Evolutionary conservation across 2,888 invertebrate genomes (phyloP).

Genomic region (Cantharis nigra): DNA sequence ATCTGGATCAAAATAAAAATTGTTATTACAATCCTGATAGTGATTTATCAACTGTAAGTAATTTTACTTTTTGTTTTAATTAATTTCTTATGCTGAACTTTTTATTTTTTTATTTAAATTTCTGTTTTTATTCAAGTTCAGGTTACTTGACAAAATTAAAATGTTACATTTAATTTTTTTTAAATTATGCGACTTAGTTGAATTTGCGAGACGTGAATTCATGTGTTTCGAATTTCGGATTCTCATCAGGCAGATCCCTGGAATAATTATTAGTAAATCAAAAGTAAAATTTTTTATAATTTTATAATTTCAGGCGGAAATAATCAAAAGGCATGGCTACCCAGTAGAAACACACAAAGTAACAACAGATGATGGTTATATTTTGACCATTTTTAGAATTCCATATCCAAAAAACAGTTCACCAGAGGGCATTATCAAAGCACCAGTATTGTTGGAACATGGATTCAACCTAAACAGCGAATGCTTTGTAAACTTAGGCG

Average conservation of each 20-base stretch:
- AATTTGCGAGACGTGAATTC: too few species aligned
- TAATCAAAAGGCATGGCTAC: conserved; percentile 44
- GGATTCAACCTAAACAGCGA: conserved; percentile 10
- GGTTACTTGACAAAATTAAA: too few species aligned
- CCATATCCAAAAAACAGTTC: conserved; percentile 33
- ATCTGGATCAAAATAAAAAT: conserved; percentile 26
- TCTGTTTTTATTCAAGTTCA: too few species aligned
- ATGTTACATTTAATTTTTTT: too few species aligned
- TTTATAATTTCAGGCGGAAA: conserved; percentile 43
- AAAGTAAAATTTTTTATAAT: too few species aligned
- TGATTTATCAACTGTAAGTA: conserved; percentile 35
- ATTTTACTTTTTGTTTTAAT: not conserved
- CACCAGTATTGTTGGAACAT: conserved; percentile 52
- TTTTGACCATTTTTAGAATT: conserved; percentile 45
- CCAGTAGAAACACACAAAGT: conserved; percentile 47
- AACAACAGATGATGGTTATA: conserved; percentile 46
- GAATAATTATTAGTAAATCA: too few species aligned
- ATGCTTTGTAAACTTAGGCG: conserved; percentile 18
- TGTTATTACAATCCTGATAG: conserved; percentile 40
- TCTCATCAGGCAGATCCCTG: too few species aligned
- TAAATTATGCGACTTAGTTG: too few species aligned
- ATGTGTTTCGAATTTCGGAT: too few species aligned
- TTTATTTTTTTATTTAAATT: too few species aligned
- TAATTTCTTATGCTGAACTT: too few species aligned
- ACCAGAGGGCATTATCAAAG: not conserved